Base-by-base conservation (phyloP, 2,113 vertebrate species). In the Bufo bufo region DNA sequence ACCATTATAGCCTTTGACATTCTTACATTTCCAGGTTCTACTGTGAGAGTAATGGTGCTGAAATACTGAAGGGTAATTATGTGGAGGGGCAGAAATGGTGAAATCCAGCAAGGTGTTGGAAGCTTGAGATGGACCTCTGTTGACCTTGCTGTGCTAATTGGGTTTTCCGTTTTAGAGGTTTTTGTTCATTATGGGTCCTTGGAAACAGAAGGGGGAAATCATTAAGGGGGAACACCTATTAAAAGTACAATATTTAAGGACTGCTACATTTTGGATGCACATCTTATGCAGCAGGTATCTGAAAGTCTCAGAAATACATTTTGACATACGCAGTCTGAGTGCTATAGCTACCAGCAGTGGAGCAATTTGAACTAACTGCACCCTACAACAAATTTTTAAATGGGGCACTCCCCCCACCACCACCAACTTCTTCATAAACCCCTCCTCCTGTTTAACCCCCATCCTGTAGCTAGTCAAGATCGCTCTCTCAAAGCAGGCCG, bases 11-110 rank as follows among this genome's bases (percentile, higher is more conserved):
- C 72, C 47, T 50, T 75, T 75, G 72, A 75, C 72, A 19, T 20
- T 75, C 47, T 20, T 75, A 75, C 47, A 50, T 75, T 50, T 75
- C 47, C 49, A 75, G 72, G 72, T 50, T 75, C 72, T 50, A 50
- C 47, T 50, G 45, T 3, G 7, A 75, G 19, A 75, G 47, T 50
- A 17, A 75, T 47, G 11, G 72, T 20, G 17, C 16, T 8, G 72
- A 19, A 19, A 75, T 49, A 17, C 72, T 20, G 23, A 71, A 43
- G 12, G 33, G 72, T 75, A 75, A 75, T 75, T 47, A 50, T 45
- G 43, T 17, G 71, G 43, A 74, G 8, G 71, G 33, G 13, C 43
- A 43, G 72, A 50, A 75, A 75, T 50, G 47, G 72, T 3, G 47
- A 75, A 50, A 49, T 75, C 72, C 16, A 50, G 72, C 45, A 50